Evolutionary conservation across 2,113 vertebrate genomes (phyloP).

Genomic region (Heterotilapia buettikoferi): DNA sequence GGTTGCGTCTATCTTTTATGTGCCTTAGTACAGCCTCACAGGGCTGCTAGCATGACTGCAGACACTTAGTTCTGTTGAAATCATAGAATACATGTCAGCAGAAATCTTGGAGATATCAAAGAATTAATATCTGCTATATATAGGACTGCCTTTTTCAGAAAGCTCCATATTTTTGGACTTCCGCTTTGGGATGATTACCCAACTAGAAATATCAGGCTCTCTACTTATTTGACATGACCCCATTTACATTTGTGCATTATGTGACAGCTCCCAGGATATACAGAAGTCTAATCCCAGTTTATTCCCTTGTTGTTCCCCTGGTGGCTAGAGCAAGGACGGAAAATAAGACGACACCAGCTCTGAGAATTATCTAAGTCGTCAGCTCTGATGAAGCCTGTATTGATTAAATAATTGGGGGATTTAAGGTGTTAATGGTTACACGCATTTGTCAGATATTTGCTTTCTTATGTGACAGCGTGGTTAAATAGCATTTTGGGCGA

Average conservation of each 20-base stretch:
- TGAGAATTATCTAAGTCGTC: neutral
- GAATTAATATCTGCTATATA: conserved; percentile 1
- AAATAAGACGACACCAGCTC: neutral
- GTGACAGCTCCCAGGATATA: conserved; percentile 1
- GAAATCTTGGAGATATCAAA: neutral
- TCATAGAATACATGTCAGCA: neutral
- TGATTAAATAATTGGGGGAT: neutral
- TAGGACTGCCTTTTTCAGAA: neutral
- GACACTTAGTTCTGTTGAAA: neutral
- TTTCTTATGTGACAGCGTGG: neutral
- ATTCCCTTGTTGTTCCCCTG: neutral
- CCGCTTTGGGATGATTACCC: neutral
- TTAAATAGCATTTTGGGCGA: neutral
- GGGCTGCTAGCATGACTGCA: neutral
- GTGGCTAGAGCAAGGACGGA: neutral
- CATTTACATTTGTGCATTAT: conserved; percentile 2
- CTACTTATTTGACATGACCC: conserved; percentile 21
- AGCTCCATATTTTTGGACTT: neutral
- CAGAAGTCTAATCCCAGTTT: conserved; percentile 30
- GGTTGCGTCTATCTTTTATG: neutral
- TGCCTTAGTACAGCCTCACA: neutral
- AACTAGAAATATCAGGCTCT: conserved; percentile 6
- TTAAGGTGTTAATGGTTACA: conserved; percentile 1
- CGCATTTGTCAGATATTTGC: neutral
- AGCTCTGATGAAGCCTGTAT: neutral